These are phyloP conservation scores for Pteruthius melanotis DNA, from an alignment of 2,113 vertebrate genomes.

Conservation along the genomic window DNA sequence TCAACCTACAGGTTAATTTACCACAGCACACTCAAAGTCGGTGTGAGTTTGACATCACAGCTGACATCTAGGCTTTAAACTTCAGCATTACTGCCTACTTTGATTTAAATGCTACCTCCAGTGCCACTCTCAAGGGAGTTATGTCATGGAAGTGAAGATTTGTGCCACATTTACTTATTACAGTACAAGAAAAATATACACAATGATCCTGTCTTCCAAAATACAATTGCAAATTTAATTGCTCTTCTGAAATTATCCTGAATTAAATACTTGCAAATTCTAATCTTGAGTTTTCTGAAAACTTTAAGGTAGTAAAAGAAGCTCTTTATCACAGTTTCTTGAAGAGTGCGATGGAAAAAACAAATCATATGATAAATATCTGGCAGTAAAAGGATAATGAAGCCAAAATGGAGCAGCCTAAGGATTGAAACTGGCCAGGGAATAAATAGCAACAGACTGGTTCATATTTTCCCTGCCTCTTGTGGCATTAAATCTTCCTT, in stretches of 20 bases:
- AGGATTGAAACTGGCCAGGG: constrained; percentile 2
- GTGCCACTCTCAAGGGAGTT: neutral
- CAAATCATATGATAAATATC: neutral
- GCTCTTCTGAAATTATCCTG: neutral
- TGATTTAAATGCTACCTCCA: neutral
- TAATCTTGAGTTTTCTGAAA: neutral
- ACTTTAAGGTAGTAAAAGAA: neutral
- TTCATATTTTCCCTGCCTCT: neutral
- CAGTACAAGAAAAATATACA: neutral
- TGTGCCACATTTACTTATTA: neutral
- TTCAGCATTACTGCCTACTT: neutral
- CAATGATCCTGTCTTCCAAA: neutral
- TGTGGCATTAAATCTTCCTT: constrained; percentile 2
- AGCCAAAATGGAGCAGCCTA: neutral
- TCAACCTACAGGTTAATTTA: neutral
- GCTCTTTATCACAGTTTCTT: neutral
- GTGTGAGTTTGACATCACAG: neutral
- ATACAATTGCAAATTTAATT: neutral
- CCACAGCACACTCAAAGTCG: neutral
- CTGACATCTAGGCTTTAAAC: neutral
- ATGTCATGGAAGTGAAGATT: neutral
- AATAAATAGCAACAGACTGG: constrained; percentile 18
- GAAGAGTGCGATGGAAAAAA: neutral
- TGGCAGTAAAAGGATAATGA: neutral
- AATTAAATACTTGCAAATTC: neutral